These are phyloP conservation scores for Papilio machaon DNA, from an alignment of 1,140 invertebrate genomes.

Conservation along the genomic window DNA sequence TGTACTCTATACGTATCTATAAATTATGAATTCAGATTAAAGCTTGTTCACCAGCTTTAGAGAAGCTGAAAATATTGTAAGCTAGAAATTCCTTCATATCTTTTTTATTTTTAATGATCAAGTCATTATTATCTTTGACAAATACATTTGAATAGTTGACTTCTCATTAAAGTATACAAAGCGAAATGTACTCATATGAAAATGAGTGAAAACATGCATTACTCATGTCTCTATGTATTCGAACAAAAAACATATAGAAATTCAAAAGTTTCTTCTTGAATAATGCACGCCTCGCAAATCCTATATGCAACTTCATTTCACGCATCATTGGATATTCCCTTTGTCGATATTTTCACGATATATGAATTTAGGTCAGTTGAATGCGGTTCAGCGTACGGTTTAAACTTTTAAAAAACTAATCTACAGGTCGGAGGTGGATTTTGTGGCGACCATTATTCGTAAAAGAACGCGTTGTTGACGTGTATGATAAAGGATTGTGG, in stretches of 20 bases:
- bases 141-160: not conserved
- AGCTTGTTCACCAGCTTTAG: too few relatives aligned
- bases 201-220: not conserved
- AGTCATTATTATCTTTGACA: not conserved
- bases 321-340: constrained; percentile 14
- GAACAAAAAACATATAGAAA: not conserved
- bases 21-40: too few relatives aligned
- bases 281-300: constrained; percentile 14
- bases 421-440: not conserved
- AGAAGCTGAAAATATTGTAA: not conserved
- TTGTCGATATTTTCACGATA: constrained; percentile 25
- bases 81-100: not conserved
- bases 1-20: too few relatives aligned
- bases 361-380: constrained; percentile 1
- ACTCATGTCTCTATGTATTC: not conserved
- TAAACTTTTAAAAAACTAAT: constrained; percentile 16
- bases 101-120: not conserved
- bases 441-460: not conserved
- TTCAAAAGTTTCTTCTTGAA: constrained; percentile 2
- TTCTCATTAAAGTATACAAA: constrained; percentile 3
- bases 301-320: constrained; percentile 21
- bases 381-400: not conserved
- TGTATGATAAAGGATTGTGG: not conserved
- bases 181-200: not conserved
- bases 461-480: not conserved